Base-by-base conservation (phyloP, 2,113 vertebrate species). In the Gnathonemus longibarbis region DNA sequence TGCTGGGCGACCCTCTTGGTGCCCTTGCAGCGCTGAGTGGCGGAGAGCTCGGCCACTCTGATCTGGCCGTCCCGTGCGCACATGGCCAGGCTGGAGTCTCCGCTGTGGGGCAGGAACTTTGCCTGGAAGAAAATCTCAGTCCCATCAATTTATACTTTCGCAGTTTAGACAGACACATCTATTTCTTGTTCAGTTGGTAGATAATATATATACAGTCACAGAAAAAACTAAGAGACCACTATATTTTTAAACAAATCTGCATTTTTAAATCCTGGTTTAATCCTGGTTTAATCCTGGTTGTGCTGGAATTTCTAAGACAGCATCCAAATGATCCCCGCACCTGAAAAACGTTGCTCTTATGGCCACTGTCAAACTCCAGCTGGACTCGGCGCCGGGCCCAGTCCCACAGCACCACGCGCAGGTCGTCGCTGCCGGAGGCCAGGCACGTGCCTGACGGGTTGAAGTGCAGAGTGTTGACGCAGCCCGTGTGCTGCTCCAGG, bases 321-420 rank as follows among this genome's bases (percentile, higher is more conserved):
- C 52, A 74, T 5, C 45, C 35, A 58, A 31, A 21, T 24, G 6
- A 50, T 24, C 3, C 50, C 0, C 24, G 8, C n/a, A 99, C 98
- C 97, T 99, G 98, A 96, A 99, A 99, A 90, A 99, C 98, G 5
- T 99, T 99, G 95, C 98, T 98, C 93, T 98, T 98, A 94, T 99
- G 98, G 3, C 98, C 98, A 0, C 97, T 99, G 93, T 99, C 98
- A 2, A 99, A 99, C 93, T 98, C 97, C 90, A 99, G 95, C 90
- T 97, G 97, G 0, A 97, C 97, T 3, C 92, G 95, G 35, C 95
- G 94, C 74, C 96, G 70, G 1, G 97, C 96, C 98, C 98, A 99
- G 95, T 99, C 97, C 98, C 98, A 99, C 90, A 99, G 97, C 31
- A 98, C 95, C 92, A 99, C 98, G 0, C 96, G 96, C 91, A 99